Conservation (phyloP, 2,888 invertebrate genomes). For the Melanotus villosus region DNA sequence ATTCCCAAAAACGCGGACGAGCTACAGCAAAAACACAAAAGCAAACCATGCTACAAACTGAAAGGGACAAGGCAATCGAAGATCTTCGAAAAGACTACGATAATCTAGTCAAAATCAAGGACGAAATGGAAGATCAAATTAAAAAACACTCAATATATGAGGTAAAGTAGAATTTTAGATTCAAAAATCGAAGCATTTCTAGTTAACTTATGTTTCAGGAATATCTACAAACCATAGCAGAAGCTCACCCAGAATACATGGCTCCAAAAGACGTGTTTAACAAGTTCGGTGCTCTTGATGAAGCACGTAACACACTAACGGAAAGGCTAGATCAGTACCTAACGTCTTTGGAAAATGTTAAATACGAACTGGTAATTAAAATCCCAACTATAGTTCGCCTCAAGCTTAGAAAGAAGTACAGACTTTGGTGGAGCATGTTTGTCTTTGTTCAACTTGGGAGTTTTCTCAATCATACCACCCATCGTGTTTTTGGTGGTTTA, state of each 20-base stretch:
- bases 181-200: too few relatives aligned
- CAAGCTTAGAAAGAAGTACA: too few relatives aligned
- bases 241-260: constrained; percentile 16
- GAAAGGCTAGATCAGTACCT: constrained; percentile 5
- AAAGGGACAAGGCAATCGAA: neutral
- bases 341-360: constrained; percentile 9
- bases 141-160: constrained; percentile 21
- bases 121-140: constrained; percentile 19
- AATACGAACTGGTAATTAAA: constrained; percentile 19
- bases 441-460: too few relatives aligned
- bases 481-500: too few relatives aligned
- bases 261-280: constrained; percentile 26
- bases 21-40: constrained; percentile 9
- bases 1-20: constrained; percentile 16
- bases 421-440: too few relatives aligned
- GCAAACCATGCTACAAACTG: neutral
- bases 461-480: too few relatives aligned
- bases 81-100: neutral
- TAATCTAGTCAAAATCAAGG: constrained; percentile 10
- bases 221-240: constrained; percentile 27
- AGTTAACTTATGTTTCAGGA: too few relatives aligned
- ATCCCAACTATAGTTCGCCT: too few relatives aligned
- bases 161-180: neutral
- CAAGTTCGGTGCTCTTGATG: constrained; percentile 27
- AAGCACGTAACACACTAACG: constrained; percentile 15